Evolutionary conservation across 2,888 invertebrate genomes (phyloP).

Genomic region (Odontocolon sp.): DNA sequence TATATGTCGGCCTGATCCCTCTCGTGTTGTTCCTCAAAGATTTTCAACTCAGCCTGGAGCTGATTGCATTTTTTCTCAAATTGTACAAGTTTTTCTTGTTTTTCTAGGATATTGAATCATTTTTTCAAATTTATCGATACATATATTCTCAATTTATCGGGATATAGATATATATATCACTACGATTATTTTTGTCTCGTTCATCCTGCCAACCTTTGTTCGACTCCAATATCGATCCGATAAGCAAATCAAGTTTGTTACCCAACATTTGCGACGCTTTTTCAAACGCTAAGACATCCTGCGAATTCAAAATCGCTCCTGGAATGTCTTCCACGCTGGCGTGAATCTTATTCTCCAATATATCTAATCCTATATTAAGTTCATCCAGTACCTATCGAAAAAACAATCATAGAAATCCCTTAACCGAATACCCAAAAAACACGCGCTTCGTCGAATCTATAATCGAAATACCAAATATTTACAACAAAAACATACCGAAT

Average conservation of each 20-base stretch:
- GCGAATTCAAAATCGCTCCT: slow-evolving; percentile 11
- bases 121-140: too few relatives aligned
- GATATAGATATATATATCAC: neutral
- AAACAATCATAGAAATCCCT: neutral
- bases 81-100: slow-evolving; percentile 49
- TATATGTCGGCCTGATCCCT: slow-evolving; percentile 65
- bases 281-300: neutral
- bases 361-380: neutral
- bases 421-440: too few relatives aligned
- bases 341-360: slow-evolving; percentile 20
- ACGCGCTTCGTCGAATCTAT: too few relatives aligned
- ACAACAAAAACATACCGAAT: slow-evolving; percentile 32
- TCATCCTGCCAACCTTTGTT: slow-evolving; percentile 37
- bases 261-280: slow-evolving; percentile 18
- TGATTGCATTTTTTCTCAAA: slow-evolving; percentile 65
- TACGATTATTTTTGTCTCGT: neutral
- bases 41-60: slow-evolving; percentile 62
- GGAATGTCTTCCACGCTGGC: slow-evolving; percentile 20
- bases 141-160: neutral
- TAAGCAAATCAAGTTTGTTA: slow-evolving; percentile 3
- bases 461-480: neutral
- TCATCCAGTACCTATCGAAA: neutral
- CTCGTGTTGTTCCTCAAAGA: slow-evolving; percentile 46
- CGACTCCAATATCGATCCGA: slow-evolving; percentile 18
- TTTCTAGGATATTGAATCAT: slow-evolving; percentile 41